These are phyloP conservation scores for Acomys russatus DNA, from an alignment of 2,797 vertebrate genomes.

Conservation along the genomic window DNA sequence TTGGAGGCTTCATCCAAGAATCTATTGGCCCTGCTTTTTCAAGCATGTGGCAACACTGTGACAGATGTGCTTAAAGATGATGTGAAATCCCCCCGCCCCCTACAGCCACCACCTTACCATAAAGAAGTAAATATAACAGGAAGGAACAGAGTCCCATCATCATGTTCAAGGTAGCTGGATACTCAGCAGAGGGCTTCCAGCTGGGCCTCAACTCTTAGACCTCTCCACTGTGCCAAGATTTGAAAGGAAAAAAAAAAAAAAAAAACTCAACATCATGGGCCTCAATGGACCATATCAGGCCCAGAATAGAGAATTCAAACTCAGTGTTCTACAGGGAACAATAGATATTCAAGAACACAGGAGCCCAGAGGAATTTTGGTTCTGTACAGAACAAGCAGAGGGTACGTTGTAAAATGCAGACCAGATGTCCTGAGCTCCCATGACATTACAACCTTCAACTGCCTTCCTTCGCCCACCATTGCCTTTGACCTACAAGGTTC, in stretches of 20 bases:
- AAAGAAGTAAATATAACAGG: background rate
- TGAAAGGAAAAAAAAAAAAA: background rate
- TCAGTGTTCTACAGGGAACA: background rate
- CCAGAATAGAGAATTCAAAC: background rate
- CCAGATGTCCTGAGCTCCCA: background rate
- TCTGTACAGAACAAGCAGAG: background rate
- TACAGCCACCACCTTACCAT: background rate
- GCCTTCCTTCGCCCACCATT: background rate
- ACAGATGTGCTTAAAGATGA: background rate
- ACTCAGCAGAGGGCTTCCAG: background rate
- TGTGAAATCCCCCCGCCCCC: too few relatives aligned
- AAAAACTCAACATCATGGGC: background rate
- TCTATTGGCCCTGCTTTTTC: background rate
- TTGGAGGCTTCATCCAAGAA: background rate
- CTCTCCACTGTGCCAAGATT: background rate
- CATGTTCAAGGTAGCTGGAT: background rate
- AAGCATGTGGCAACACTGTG: background rate
- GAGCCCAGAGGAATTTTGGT: background rate
- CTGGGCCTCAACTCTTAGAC: background rate
- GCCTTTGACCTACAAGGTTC: background rate
- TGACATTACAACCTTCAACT: background rate
- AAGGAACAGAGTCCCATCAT: background rate
- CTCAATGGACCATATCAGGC: background rate
- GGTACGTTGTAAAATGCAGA: background rate
- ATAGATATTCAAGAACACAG: background rate